Evolutionary conservation across 1,140 invertebrate genomes (phyloP), one percentile per base, ranked within the genome.

Genomic region (Anastatus disparis): DNA sequence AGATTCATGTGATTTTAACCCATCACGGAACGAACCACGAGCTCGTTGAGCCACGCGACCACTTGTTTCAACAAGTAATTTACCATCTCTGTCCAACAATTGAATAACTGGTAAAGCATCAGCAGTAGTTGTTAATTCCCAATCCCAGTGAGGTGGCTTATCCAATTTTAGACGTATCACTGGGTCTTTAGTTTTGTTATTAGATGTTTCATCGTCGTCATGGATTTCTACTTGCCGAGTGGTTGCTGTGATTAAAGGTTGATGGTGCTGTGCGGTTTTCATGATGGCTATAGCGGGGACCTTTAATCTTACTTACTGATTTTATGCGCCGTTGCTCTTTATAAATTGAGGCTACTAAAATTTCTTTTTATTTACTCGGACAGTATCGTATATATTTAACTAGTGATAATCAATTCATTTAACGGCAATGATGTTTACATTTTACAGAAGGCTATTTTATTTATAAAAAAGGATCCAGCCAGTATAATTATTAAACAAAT

Each of bases 41-140:
- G 82, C 82, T 17, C 79, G 70, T 29, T 85, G 83, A 0, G 84
- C 84, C 0, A 77, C 82, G 44, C 75, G 75, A 0, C 78, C 80
- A 15, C 72, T 83, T 0, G 83, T 84, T 56, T 84, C 82, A 0
- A 85, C 82, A 42, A 85, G 56, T 0, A 83, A 26, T 0, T 78
- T 76, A 3, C 82, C 84, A 53, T 84, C 75, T 59, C 81, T 82
- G 71, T 84, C 81, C 29, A 84, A 46, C 40, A 84, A 69, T 35
- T 84, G 81, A 3, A 84, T 79, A 0, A 84, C 72, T 2, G 84
- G 83, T 10, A 84, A 40, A 10, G 75, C 66, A 17, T 82, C 80
- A 13, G 82, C 73, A 1, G 82, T 78, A 12, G 83, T 84, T 2
- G 83, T 84, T 10, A 84, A 40, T 61, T 84, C 79, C 83, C 83